Evolutionary conservation across 35 echinoderm and acorn worm genomes (phyloP).

Genomic region (Lytechinus variegatus): DNA sequence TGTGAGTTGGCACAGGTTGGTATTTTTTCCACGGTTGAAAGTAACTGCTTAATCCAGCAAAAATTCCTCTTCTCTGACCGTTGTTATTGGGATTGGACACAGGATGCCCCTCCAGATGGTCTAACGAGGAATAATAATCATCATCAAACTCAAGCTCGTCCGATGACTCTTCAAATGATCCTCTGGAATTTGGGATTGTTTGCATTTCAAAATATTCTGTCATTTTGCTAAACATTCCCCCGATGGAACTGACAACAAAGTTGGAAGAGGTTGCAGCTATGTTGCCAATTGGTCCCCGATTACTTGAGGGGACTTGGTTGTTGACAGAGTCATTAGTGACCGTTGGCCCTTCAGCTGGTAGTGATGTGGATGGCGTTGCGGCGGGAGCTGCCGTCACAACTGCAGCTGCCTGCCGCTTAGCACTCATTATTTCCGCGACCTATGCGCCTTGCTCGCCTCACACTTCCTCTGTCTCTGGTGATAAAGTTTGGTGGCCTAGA

Average conservation of each 20-base stretch:
- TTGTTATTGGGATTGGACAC: neutral
- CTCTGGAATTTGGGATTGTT: constrained; percentile 56
- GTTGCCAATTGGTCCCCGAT: neutral
- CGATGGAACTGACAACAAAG: constrained; percentile 32
- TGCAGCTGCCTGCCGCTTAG: constrained; percentile 22
- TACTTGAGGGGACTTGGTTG: constrained; percentile 1
- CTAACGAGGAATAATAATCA: neutral
- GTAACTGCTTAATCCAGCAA: constrained; percentile 40
- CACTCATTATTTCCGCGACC: constrained; percentile 12
- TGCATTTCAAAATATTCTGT: constrained; percentile 85
- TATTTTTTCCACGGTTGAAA: constrained; percentile 45
- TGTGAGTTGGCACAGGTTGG: constrained; percentile 35
- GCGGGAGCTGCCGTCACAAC: constrained; percentile 2
- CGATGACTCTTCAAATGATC: neutral
- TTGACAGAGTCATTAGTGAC: neutral
- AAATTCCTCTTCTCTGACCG: neutral
- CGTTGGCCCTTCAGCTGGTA: neutral
- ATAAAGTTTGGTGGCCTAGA: constrained; percentile 20
- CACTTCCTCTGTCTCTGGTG: constrained; percentile 25
- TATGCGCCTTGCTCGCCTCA: neutral
- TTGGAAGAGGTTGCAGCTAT: constrained; percentile 21
- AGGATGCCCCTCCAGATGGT: neutral
- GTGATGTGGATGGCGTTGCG: neutral
- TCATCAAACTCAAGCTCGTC: neutral
- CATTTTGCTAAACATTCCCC: constrained; percentile 63